These are phyloP conservation scores for Asbolus verrucosus DNA, from an alignment of 1,140 invertebrate genomes.

Conservation along the genomic window DNA sequence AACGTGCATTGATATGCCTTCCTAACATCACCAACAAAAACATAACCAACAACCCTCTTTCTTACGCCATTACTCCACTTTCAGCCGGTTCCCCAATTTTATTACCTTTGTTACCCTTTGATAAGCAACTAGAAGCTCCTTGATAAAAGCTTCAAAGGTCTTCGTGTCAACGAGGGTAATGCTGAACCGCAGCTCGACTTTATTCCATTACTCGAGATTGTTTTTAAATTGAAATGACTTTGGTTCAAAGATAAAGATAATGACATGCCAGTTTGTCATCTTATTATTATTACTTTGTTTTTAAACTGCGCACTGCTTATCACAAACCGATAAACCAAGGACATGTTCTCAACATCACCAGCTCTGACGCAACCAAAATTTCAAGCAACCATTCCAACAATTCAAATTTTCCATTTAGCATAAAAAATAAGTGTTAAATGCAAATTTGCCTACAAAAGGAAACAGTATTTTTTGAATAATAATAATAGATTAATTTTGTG, in stretches of 20 bases:
- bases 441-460: not conserved
- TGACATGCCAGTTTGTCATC: slow-evolving; percentile 23
- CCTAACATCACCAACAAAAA: not conserved
- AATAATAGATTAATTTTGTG: slow-evolving; percentile 1
- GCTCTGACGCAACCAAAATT: slow-evolving; percentile 3
- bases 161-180: slow-evolving; percentile 40
- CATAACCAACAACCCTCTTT: slow-evolving; percentile 5
- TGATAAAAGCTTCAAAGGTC: slow-evolving; percentile 31
- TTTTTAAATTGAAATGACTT: slow-evolving; percentile 45
- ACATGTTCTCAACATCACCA: not conserved
- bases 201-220: slow-evolving; percentile 43
- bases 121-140: slow-evolving; percentile 19
- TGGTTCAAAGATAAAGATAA: slow-evolving; percentile 42
- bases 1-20: slow-evolving; percentile 5
- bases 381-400: not conserved
- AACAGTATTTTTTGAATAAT: slow-evolving; percentile 9
- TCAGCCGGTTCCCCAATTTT: slow-evolving; percentile 1
- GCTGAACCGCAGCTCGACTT: slow-evolving; percentile 17
- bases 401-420: no score
- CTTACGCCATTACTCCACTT: not conserved
- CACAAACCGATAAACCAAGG: slow-evolving; percentile 25
- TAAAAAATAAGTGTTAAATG: not conserved
- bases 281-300: slow-evolving; percentile 40
- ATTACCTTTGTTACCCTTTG: slow-evolving; percentile 40
- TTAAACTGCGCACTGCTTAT: slow-evolving; percentile 32